Percentiles rank a stretch among this genome's conserved stretches.
These are phyloP conservation scores for Ara ararauna DNA, from an alignment of 2,797 vertebrate genomes.

Conservation along the genomic window DNA sequence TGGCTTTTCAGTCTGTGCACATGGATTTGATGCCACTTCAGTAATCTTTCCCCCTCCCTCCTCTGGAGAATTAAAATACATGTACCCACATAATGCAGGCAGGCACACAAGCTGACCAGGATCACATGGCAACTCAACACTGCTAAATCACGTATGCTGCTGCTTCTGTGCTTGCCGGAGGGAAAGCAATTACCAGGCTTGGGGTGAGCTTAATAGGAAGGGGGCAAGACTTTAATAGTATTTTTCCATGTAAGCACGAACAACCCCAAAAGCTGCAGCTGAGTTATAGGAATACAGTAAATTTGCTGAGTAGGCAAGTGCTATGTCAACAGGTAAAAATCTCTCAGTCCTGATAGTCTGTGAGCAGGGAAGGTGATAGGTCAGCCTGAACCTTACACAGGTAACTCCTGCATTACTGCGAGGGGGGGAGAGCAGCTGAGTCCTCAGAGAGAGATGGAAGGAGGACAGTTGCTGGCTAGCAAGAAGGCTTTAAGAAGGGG, in stretches of 20 bases:
- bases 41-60: background rate
- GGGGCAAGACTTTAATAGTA: background rate
- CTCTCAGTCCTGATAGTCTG: background rate
- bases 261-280: constrained; percentile 38
- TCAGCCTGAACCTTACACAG: background rate
- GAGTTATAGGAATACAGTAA: constrained; percentile 26
- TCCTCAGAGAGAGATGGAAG: background rate
- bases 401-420: background rate
- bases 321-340: constrained; percentile 36
- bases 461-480: background rate
- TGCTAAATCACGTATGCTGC: background rate
- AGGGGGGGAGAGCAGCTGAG: background rate
- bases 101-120: background rate
- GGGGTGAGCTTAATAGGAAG: constrained; percentile 5
- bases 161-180: background rate
- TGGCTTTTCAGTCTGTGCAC: background rate
- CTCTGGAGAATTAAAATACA: background rate
- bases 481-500: background rate
- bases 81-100: background rate
- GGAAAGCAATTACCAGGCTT: constrained; percentile 30
- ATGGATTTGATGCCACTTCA: background rate
- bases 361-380: background rate
- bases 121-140: background rate
- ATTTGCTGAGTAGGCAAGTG: constrained; percentile 27
- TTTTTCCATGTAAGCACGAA: constrained; percentile 35